Base-by-base conservation (phyloP, 2,113 vertebrate species). In the Tauraco erythrolophus region DNA sequence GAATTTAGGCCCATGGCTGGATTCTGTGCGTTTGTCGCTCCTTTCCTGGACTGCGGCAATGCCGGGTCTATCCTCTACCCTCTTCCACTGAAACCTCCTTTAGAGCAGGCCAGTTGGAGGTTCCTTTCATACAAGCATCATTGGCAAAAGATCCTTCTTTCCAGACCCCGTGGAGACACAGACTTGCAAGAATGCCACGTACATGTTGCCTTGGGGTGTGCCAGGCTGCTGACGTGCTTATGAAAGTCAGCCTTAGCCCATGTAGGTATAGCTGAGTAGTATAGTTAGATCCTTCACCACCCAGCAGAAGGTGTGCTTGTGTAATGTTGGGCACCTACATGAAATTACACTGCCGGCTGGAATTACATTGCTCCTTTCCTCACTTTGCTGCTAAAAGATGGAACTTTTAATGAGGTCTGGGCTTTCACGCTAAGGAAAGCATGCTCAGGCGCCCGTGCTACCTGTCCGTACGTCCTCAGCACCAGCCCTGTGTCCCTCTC, bases 371-470 rank as follows among this genome's bases (percentile, higher is more conserved):
- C 48, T 91, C 31, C 22, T 91, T 84, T 56, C 77, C 35, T 72
- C 51, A 30, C 17, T 83, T 54, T 53, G 39, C 53, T 85, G 70
- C 39, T 79, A 25, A 45, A 86, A 68, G 23, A 45, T 53, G 54
- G 41, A 74, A 60, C 5, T 77, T 54, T 4, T 33, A 7, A 37
- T 33, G 37, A 64, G 22, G 3, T 78, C 31, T 76, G 30, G 54
- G 37, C 8, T 91, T 58, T 17, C 45, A 46, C 0, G 5, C 14
- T 19, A 64, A 48, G 30, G 22, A 54, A 31, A 18, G 35, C 5
- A 0, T 37, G 77, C 33, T 77, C 35, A 58, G 64, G 30, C 2
- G 3, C 6, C 7, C 0, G 0, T 31, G 46, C 39, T 61, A 9
- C 51, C 60, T 57, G 75, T 10, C 41, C 7, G 1, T 14, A 1